Percentiles rank a stretch among this genome's conserved stretches.
Evolutionary conservation across 2,113 vertebrate genomes (phyloP).

Genomic region (Ranitomeya imitator): DNA sequence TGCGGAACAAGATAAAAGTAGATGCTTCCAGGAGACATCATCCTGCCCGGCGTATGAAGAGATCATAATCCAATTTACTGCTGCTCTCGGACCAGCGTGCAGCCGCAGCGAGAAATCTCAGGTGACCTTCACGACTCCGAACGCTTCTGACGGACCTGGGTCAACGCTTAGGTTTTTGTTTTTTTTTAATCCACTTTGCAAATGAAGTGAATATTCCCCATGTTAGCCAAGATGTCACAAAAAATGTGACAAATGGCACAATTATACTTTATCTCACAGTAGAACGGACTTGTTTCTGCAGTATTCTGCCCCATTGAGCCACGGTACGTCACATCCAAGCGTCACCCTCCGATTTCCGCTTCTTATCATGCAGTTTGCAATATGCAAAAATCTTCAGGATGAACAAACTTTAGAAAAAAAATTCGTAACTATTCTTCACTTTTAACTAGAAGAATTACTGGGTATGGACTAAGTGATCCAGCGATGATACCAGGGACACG

Average conservation of each 20-base stretch:
- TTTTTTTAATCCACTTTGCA: background rate
- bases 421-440: no score
- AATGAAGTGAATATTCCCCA: background rate
- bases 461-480: background rate
- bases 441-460: background rate
- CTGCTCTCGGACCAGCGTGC: background rate
- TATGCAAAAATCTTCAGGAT: no score
- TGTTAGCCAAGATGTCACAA: background rate
- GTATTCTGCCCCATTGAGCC: no score
- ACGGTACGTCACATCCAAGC: no score
- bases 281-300: no score
- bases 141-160: slow-evolving; percentile 7
- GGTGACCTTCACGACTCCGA: background rate
- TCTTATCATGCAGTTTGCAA: no score
- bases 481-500: background rate
- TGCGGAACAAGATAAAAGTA: background rate
- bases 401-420: no score
- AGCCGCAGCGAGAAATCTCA: background rate
- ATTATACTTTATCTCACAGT: no score
- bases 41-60: slow-evolving; percentile 20
- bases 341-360: no score
- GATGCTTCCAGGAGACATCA: background rate
- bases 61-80: slow-evolving; percentile 19
- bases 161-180: background rate
- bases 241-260: background rate